Conservation (phyloP, 2,797 vertebrate genomes). For the Onychomys leucogaster region DNA sequence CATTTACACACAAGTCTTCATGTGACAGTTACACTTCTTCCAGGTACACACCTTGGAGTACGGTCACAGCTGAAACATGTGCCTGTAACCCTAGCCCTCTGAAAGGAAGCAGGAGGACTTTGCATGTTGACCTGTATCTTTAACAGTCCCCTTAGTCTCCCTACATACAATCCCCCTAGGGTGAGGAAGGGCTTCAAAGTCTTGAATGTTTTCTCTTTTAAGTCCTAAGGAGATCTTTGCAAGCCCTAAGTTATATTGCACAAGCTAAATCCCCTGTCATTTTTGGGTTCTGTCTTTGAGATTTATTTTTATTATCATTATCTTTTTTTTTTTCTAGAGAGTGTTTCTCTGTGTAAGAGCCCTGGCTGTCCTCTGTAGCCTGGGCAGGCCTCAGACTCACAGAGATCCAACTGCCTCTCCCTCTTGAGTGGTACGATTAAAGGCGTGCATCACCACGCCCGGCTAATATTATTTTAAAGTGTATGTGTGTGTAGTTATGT, state of each 20-base stretch:
- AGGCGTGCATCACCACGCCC: no score
- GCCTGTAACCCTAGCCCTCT: background rate
- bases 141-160: background rate
- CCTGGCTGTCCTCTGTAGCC: no score
- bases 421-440: no score
- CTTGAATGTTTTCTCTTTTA: background rate
- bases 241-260: background rate
- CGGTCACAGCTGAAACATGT: background rate
- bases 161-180: background rate
- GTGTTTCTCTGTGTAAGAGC: no score
- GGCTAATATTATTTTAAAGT: background rate
- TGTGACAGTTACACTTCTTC: background rate
- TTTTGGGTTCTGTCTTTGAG: background rate
- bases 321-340: no score
- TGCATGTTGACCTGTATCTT: background rate
- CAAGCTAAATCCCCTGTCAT: background rate
- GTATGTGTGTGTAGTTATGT: background rate
- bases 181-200: background rate
- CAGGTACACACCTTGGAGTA: no score
- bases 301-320: background rate
- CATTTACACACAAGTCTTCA: background rate
- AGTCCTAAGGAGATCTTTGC: background rate
- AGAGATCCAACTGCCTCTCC: background rate
- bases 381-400: no score
- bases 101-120: background rate